Percentiles rank a stretch among this genome's conserved stretches.
Conservation (phyloP, 2,888 invertebrate genomes). For the Polydrusus pterygomalis region DNA sequence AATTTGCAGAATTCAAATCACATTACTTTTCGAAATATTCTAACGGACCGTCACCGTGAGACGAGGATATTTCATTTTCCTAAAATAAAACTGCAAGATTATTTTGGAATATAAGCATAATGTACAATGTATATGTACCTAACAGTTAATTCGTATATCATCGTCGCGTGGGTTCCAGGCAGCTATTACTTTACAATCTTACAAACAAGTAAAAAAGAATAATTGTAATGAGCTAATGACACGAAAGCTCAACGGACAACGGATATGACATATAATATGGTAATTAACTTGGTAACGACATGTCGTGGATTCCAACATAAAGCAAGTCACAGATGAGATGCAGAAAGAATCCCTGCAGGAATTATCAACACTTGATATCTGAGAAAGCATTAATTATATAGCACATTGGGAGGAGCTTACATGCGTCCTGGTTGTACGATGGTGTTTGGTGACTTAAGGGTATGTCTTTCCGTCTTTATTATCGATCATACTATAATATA, state of each 20-base stretch:
- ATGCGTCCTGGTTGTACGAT: constrained; percentile 14
- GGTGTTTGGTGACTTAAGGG: no score
- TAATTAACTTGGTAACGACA: constrained; percentile 45
- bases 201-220: constrained; percentile 30
- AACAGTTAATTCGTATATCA: constrained; percentile 31
- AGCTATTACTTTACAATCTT: constrained; percentile 35
- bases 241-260: constrained; percentile 46
- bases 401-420: constrained; percentile 31
- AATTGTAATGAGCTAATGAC: constrained; percentile 46
- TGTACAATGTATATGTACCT: no score
- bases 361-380: constrained; percentile 43
- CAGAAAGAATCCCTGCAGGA: constrained; percentile 40
- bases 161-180: constrained; percentile 30
- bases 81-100: no score
- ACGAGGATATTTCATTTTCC: no score
- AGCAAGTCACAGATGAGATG: constrained; percentile 44
- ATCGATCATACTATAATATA: no score
- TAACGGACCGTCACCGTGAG: no score
- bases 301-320: constrained; percentile 46
- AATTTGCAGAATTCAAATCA: no score
- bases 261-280: constrained; percentile 51
- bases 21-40: no score
- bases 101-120: no score
- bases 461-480: no score
- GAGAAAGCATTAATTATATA: constrained; percentile 47